phyloP scores from a whole-genome alignment of 2,113 vertebrate species.

The Grammomys surdaster region DNA sequence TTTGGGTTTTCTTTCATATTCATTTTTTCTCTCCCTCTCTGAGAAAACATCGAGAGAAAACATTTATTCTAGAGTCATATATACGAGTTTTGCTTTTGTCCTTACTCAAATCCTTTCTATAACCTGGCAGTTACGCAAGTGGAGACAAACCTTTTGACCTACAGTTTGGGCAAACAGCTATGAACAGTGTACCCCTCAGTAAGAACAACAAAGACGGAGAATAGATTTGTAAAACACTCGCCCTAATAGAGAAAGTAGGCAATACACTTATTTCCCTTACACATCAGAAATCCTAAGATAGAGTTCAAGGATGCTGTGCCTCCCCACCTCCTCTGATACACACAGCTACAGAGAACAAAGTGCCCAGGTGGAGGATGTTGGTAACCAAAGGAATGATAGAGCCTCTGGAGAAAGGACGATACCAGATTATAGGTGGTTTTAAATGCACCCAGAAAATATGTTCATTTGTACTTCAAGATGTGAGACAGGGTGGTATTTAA shows the following conservation, averaged over 20 bases:
- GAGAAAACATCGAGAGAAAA: constrained; percentile 4
- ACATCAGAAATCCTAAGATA: not conserved
- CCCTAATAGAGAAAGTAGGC: constrained; percentile 1
- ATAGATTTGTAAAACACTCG: not conserved
- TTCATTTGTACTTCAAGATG: constrained; percentile 43
- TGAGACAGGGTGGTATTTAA: not conserved
- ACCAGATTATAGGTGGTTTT: not conserved
- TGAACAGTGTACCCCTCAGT: not conserved
- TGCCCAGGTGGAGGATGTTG: not conserved
- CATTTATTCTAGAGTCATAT: not conserved
- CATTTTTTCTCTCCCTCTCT: not conserved
- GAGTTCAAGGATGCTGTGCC: not conserved
- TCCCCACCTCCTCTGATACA: not conserved
- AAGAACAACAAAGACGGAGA: not conserved
- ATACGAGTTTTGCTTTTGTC: not conserved
- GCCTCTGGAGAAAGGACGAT: not conserved
- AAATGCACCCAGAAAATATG: not conserved
- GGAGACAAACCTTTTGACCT: not conserved
- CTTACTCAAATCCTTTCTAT: not conserved
- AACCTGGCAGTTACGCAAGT: not conserved
- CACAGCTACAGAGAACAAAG: not conserved
- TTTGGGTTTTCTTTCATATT: not conserved
- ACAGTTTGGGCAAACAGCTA: constrained; percentile 37
- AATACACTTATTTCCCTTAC: constrained; percentile 12
- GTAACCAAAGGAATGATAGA: not conserved